Base-by-base conservation (phyloP, 2,113 vertebrate species). In the Cyrtonyx montezumae region DNA sequence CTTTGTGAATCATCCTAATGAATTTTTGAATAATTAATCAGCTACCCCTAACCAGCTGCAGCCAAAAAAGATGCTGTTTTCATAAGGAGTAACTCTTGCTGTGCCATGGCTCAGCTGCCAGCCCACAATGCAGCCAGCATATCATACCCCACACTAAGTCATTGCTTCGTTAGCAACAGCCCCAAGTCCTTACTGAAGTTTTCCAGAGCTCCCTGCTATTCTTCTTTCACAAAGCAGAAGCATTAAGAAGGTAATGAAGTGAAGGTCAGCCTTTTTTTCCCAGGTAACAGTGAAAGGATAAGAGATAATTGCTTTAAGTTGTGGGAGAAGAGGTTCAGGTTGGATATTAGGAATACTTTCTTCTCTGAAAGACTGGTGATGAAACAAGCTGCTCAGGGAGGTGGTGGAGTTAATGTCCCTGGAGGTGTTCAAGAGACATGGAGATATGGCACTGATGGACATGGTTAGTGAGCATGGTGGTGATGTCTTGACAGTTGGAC, bases 61-160 rank as follows among this genome's bases (percentile, higher is more conserved):
- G 45, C 36, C 37, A 79, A 11, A 78, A 59, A 74, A 46, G 25
- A 3, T 62, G 34, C 55, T 1, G 0, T 37, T 48, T 22, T 37
- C 82, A 58, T 67, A 46, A 53, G 49, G 26, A 3, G 2, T 3
- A 56, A 25, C 32, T 37, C 37, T 28, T 65, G 13, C 8, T 2
- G 4, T 48, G 20, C 20, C 25, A 22, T 70, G 1, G 32, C 8
- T 70, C 37, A 25, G 32, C 49, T 67, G 32, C 34, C 42, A 20
- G 30, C 10, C 13, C 34, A 42, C 43, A 16, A 22, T 14, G 40
- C 13, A 69, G 34, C 13, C 61, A 65, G 3, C 22, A 37, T 26
- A 42, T 34, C 4, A 0, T 15, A 22, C 14, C 83, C 32, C 16
- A 40, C 6, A 14, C 11, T 13, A 10, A 9, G 26, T 14, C 34